Base-by-base conservation (phyloP, 1,140 invertebrate species). In the Pseudomyrmex pallidus region DNA sequence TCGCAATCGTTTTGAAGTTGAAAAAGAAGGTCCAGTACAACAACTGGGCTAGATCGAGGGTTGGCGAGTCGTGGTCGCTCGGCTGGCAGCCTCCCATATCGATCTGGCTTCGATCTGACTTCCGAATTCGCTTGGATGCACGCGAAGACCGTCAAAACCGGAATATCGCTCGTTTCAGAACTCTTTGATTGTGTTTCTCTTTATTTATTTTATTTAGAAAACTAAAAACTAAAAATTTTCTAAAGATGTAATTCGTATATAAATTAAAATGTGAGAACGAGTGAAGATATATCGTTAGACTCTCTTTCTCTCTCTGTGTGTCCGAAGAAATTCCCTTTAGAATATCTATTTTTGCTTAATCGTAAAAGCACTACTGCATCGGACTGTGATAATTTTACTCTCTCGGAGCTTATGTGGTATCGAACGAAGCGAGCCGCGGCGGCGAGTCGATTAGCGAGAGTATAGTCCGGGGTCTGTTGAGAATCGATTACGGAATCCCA, bases 21-120 rank as follows among this genome's bases (percentile, higher is more conserved):
- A 13, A 44, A 44, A 1, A 44, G 2, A 56, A 66, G 17, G 52
- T 59, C 15, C 66, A 20, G 59, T 12, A 15, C 12, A 10, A 59
- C 66, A 84, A 74, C 73, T 84, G 61, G 12, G 48, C 57, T 63
- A 67, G 67, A 57, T 77, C 46, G 44, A 22, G 46, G 73, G 44
- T 87, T 82, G 83, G 46, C 83, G 70, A 77, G 77, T 82, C 83
- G 83, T 82, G 83, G 77, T 80, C 61, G 62, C 54, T 67, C 68
- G n/a, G 70, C 50, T 62, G 78, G 56, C 83, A 80, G 63, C 52
- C 46, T 83, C 83, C 83, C 17, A 85, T 35, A 35, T 85, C 83
- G 83, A 82, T 82, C 77, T 17, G 57, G 67, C 48, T 66, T 59
- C 13, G 48, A 84, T 70, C 46, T 72, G 48, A 67, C 44, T 67